Conservation (phyloP, 1,140 invertebrate species). For the Pogonomyrmex barbatus region DNA sequence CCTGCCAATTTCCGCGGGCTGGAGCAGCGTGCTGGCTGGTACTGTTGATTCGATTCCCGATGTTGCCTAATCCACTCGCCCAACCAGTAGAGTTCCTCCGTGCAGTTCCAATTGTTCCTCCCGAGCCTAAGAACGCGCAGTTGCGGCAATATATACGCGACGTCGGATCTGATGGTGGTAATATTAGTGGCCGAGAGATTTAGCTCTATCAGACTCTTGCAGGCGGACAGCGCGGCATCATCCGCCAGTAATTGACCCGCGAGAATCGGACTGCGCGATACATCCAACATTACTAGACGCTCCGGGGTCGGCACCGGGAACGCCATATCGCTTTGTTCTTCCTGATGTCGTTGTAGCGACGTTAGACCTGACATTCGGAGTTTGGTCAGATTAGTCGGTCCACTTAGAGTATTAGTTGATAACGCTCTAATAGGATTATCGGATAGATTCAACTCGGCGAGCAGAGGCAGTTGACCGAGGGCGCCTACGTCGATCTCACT, state of each 20-base stretch:
- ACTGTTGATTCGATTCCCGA: slow-evolving; percentile 83
- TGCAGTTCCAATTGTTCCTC: slow-evolving; percentile 89
- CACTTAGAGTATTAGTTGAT: slow-evolving; percentile 89
- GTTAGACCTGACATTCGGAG: slow-evolving; percentile 90
- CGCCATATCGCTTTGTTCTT: slow-evolving; percentile 87
- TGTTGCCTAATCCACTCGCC: slow-evolving; percentile 89
- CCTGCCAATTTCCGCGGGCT: slow-evolving; percentile 80
- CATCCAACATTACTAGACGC: slow-evolving; percentile 90
- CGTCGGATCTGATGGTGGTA: slow-evolving; percentile 88
- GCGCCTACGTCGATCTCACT: slow-evolving; percentile 88
- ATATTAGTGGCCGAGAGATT: slow-evolving; percentile 90
- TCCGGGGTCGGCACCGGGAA: slow-evolving; percentile 90
- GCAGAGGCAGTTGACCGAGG: slow-evolving; percentile 88
- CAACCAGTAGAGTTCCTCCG: slow-evolving; percentile 87
- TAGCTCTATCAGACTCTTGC: slow-evolving; percentile 89
- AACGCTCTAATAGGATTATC: slow-evolving; percentile 91
- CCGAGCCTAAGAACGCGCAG: slow-evolving; percentile 87
- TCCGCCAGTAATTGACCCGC: slow-evolving; percentile 90
- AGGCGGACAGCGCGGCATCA: slow-evolving; percentile 89
- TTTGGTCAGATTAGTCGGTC: slow-evolving; percentile 88
- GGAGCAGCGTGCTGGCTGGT: slow-evolving; percentile 80
- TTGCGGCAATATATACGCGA: slow-evolving; percentile 90
- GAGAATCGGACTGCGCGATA: slow-evolving; percentile 91
- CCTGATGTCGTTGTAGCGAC: slow-evolving; percentile 86
- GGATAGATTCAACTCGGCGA: slow-evolving; percentile 92